Evolutionary conservation across 2,797 vertebrate species (phyloP).

Genomic region (Adrianichthys oophorus): DNA sequence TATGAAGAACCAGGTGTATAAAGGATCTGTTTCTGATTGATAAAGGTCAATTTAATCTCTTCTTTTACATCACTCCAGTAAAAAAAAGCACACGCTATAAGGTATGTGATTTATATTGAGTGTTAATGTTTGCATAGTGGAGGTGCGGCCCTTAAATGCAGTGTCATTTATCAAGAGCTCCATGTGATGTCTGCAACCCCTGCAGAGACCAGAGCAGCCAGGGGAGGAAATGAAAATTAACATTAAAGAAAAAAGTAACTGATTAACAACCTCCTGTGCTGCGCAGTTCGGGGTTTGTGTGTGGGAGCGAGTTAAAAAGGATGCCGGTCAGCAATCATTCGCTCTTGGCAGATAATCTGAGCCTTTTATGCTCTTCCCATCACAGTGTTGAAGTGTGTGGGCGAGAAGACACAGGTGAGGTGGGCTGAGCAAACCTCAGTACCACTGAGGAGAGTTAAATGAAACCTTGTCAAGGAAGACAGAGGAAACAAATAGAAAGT

Average conservation of each 20-base stretch:
- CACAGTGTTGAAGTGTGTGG: conserved; percentile 51
- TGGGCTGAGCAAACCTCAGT: conserved; percentile 28
- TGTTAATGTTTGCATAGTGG: no score
- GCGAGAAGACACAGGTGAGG: conserved; percentile 37
- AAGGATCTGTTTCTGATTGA: no score
- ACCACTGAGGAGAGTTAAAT: conserved; percentile 19
- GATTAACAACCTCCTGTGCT: conserved; percentile 18
- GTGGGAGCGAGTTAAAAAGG: conserved; percentile 40
- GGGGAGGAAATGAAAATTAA: conserved; percentile 23
- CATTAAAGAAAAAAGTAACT: conserved; percentile 35
- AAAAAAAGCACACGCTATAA: no score
- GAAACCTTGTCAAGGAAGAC: conserved; percentile 4
- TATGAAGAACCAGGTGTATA: not conserved
- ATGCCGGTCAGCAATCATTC: conserved; percentile 39
- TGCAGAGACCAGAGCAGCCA: conserved; percentile 14
- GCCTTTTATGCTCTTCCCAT: conserved; percentile 39
- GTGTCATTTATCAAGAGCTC: conserved; percentile 15
- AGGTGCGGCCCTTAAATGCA: not conserved
- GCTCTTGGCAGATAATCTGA: conserved; percentile 53
- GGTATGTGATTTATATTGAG: no score
- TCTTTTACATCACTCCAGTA: no score
- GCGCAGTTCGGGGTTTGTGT: conserved; percentile 3
- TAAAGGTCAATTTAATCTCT: no score
- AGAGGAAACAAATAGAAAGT: not conserved
- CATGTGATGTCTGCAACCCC: conserved; percentile 18